phyloP scores from a whole-genome alignment of 2,113 vertebrate genomes.

The Ivindomyrus marchei region DNA sequence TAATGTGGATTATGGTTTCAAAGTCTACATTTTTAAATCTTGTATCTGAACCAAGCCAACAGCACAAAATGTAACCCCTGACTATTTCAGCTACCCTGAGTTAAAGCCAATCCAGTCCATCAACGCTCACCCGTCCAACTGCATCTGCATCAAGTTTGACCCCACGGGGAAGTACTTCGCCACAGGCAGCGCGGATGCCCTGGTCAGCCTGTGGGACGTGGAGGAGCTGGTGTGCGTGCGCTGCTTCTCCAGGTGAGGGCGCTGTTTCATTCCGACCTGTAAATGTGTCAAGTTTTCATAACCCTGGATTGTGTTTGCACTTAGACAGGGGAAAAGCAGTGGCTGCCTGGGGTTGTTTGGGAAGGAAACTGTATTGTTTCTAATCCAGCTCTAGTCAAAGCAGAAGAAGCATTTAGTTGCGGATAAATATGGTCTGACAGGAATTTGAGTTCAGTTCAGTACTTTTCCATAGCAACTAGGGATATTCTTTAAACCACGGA shows the following conservation, averaged over 20 bases:
- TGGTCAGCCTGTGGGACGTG: constrained; percentile 95
- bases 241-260: constrained; percentile 85
- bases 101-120: constrained; percentile 97
- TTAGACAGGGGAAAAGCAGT: not conserved
- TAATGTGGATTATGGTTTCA: not conserved
- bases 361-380: not conserved
- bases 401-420: not conserved
- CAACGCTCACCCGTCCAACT: constrained; percentile 97
- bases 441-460: not conserved
- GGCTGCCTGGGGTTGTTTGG: not conserved
- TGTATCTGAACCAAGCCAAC: not conserved
- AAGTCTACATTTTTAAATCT: not conserved
- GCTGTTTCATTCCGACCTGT: not conserved
- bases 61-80: not conserved
- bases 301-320: not conserved
- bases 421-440: not conserved
- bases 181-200: constrained; percentile 87
- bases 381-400: not conserved
- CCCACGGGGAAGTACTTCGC: constrained; percentile 95
- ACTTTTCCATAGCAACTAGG: not conserved
- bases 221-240: constrained; percentile 94
- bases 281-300: not conserved
- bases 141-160: constrained; percentile 98
- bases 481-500: not conserved
- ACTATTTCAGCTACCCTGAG: constrained; percentile 77